These are phyloP conservation scores for Coryphaenoides rupestris DNA, from an alignment of 2,113 vertebrate species.

Conservation along the genomic window DNA sequence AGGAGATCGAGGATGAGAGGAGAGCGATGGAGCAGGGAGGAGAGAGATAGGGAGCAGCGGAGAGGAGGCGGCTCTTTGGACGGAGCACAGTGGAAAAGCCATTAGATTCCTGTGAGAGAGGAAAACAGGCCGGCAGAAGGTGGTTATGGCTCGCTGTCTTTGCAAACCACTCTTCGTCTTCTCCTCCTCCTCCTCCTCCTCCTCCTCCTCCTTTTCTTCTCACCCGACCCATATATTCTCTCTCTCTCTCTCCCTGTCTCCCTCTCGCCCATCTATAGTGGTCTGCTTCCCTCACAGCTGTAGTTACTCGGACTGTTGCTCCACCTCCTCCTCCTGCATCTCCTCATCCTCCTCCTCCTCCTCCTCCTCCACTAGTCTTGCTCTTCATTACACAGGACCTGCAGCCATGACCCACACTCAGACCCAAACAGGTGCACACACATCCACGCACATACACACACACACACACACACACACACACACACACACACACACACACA, in stretches of 20 bases:
- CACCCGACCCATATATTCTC: neutral
- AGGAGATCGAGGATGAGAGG: slow-evolving; percentile 9
- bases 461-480: slow-evolving; percentile 2
- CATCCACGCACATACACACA: slow-evolving; percentile 14
- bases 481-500: slow-evolving; percentile 11
- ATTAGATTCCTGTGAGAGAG: slow-evolving; percentile 66
- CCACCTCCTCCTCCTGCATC: neutral
- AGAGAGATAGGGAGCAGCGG: neutral
- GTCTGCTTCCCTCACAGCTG: too few relatives aligned
- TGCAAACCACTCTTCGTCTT: slow-evolving; percentile 52
- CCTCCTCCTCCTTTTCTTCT: slow-evolving; percentile 25
- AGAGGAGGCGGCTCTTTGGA: slow-evolving; percentile 55
- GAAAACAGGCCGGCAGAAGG: slow-evolving; percentile 66
- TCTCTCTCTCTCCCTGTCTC: slow-evolving; percentile 28
- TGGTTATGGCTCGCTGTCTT: slow-evolving; percentile 68
- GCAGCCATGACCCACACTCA: slow-evolving; percentile 57
- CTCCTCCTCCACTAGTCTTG: slow-evolving; percentile 45
- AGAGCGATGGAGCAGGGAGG: neutral
- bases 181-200: slow-evolving; percentile 44
- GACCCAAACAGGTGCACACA: slow-evolving; percentile 65
- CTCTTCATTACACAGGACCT: slow-evolving; percentile 66
- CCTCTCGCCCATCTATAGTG: slow-evolving; percentile 21
- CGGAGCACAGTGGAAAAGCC: slow-evolving; percentile 68
- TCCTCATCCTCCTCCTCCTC: slow-evolving; percentile 30
- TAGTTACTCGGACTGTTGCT: too few relatives aligned